Evolutionary conservation across 2,113 vertebrate species (phyloP), one percentile per base, ranked within the genome.

Genomic region (Tragelaphus strepsiceros): DNA sequence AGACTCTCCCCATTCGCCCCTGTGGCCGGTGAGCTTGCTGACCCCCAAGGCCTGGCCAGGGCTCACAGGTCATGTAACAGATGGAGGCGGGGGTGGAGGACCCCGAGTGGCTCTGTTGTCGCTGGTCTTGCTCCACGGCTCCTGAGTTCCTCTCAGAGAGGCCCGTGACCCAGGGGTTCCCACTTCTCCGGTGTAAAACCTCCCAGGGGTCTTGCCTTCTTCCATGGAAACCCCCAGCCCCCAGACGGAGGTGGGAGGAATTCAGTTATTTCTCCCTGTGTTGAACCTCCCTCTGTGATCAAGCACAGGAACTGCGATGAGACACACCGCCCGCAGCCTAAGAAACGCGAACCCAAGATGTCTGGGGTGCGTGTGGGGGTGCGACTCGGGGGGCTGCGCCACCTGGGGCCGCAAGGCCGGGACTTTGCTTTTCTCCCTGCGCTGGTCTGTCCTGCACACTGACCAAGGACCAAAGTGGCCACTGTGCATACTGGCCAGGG

Each of bases 201-300:
- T 39, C 46, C 21, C 17, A 12, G 28, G 46, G n/a, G 4, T 59
- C 61, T 32, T 62, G 14, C 35, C 26, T 85, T 94, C 67, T 92
- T 61, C 51, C 26, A 86, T 35, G 28, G 32, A 94, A 93, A 35
- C 3, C 35, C 22, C n/a, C 62, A 58, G 26, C 46, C 17, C 82
- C 32, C 26, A 90, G 54, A 56, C 49, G 15, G 74, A 16, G 24
- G 26, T 24, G 2, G 32, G 62, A 35, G 3, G 35, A n/a, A 32
- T 30, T 26, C 9, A 77, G 26, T 39, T 56, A 28, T 58, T 24
- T 30, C 9, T 10, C 2, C 54, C 15, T 21, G 0, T 7, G 5
- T 49, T 51, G 88, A 90, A 17, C n/a, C 51, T 84, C n/a, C 43
- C 35, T 88, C 74, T 92, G 21, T 77, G 39, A 90, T n/a, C 28